Percentiles rank a stretch among this genome's conserved stretches.
These are phyloP conservation scores for Rallus limicola DNA, from an alignment of 2,113 vertebrate genomes.

Conservation along the genomic window DNA sequence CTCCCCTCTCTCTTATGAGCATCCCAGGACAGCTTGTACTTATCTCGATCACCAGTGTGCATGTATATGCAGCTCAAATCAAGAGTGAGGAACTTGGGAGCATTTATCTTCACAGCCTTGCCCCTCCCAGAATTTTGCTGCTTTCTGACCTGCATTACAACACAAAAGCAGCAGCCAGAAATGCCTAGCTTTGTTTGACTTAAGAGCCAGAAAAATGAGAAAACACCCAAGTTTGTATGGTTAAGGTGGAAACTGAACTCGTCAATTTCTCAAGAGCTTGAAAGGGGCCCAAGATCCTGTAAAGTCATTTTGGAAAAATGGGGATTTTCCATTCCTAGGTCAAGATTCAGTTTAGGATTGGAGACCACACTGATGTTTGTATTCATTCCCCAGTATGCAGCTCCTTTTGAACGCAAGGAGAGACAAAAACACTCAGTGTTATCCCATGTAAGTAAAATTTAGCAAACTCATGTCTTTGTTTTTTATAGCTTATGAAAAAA, in stretches of 20 bases:
- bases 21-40: slow-evolving; percentile 21
- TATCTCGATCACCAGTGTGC: not conserved
- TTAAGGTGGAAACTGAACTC: not conserved
- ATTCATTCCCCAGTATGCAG: not conserved
- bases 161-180: not conserved
- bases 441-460: not conserved
- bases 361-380: not conserved
- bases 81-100: not conserved
- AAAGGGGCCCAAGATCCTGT: not conserved
- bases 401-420: not conserved
- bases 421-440: not conserved
- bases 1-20: not conserved
- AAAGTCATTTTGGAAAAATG: not conserved
- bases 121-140: not conserved
- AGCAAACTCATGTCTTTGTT: not conserved
- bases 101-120: not conserved
- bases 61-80: not conserved
- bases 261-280: not conserved
- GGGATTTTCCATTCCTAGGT: not conserved
- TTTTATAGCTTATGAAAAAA: not conserved
- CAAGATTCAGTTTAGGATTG: not conserved
- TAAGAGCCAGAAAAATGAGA: not conserved
- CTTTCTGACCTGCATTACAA: not conserved
- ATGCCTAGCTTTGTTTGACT: not conserved
- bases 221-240: not conserved